Percentiles rank a stretch among this genome's conserved stretches.
Evolutionary conservation across 2,113 vertebrate species (phyloP).

Genomic region (Nerophis ophidion): DNA sequence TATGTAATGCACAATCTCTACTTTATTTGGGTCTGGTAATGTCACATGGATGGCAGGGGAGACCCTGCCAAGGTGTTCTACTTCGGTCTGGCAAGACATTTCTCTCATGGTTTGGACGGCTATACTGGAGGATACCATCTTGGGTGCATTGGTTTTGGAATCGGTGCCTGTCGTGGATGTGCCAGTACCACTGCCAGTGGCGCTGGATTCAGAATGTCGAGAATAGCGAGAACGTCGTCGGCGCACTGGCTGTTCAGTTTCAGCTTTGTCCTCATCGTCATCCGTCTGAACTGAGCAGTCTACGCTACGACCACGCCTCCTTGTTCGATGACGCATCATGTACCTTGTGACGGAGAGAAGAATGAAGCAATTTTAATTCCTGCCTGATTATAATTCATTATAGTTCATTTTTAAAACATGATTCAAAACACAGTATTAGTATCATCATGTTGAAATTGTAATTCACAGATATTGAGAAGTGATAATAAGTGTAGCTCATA

Average conservation of each 20-base stretch:
- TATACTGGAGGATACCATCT: constrained; percentile 80
- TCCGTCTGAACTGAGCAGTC: constrained; percentile 97
- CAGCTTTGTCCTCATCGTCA: constrained; percentile 88
- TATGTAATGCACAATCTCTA: constrained; percentile 93
- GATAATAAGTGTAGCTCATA: too few relatives aligned
- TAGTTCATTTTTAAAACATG: neutral
- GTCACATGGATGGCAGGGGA: constrained; percentile 94
- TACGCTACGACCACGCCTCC: constrained; percentile 82
- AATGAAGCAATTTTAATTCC: neutral
- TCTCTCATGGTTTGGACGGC: constrained; percentile 88
- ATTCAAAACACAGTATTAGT: too few relatives aligned
- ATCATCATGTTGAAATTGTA: too few relatives aligned
- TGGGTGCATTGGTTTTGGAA: constrained; percentile 70
- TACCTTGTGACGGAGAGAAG: constrained; percentile 52
- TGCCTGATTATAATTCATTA: too few relatives aligned
- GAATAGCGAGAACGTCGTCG: constrained; percentile 84
- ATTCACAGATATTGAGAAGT: too few relatives aligned
- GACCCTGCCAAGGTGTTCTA: constrained; percentile 79
- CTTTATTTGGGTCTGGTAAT: constrained; percentile 83
- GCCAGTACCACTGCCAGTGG: constrained; percentile 8
- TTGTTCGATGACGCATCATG: constrained; percentile 76
- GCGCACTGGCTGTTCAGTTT: constrained; percentile 88
- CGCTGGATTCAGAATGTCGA: constrained; percentile 77
- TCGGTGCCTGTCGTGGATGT: constrained; percentile 49
- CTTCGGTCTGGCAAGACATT: constrained; percentile 68